Percentiles rank a stretch among this genome's conserved stretches.
These are phyloP conservation scores for Dendrocopos noguchii DNA, from an alignment of 2,113 vertebrate species.

Conservation along the genomic window DNA sequence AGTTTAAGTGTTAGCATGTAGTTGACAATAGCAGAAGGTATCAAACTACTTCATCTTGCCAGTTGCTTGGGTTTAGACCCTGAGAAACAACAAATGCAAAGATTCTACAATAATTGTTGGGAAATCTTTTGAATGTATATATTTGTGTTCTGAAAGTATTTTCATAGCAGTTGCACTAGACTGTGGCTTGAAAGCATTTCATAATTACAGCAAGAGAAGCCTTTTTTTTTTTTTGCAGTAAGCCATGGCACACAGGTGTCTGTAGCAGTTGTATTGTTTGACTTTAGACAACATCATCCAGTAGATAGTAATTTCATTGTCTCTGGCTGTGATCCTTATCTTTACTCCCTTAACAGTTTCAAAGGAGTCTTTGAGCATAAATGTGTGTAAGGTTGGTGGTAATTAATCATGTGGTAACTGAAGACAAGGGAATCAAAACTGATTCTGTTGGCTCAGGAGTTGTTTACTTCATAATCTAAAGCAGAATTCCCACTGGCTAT, in stretches of 20 bases:
- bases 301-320: not conserved
- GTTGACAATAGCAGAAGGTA: not conserved
- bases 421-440: not conserved
- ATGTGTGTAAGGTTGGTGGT: not conserved
- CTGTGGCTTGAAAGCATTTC: not conserved
- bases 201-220: not conserved
- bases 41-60: not conserved
- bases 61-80: not conserved
- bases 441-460: not conserved
- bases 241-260: not conserved
- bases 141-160: not conserved
- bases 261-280: not conserved
- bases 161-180: not conserved
- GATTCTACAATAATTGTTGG: not conserved
- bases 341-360: not conserved
- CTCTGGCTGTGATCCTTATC: not conserved
- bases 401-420: not conserved
- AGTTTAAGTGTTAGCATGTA: not conserved
- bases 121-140: not conserved
- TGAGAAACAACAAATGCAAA: not conserved
- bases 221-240: not conserved
- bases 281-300: not conserved
- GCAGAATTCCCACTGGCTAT: not conserved
- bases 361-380: not conserved
- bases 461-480: not conserved